A percentile compares a stretch with the other conserved stretches of the same genome.
These are phyloP conservation scores for Ctenopoma kingsleyae DNA, from an alignment of 2,797 vertebrate species.

Conservation along the genomic window DNA sequence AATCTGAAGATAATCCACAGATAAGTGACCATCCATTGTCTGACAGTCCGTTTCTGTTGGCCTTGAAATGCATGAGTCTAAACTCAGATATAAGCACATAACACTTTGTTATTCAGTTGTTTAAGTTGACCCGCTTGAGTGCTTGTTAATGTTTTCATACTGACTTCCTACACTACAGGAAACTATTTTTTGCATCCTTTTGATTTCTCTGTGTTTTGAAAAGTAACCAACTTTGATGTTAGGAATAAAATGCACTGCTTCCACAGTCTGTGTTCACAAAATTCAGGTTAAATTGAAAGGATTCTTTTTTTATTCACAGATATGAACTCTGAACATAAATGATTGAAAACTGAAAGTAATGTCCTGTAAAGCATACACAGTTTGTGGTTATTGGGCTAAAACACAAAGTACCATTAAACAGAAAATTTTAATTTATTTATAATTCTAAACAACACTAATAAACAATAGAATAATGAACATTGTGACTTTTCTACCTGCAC, in stretches of 20 bases:
- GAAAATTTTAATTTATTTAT: neutral
- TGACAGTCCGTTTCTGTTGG: constrained; percentile 15
- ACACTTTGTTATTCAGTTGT: neutral
- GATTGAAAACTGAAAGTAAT: too few relatives aligned
- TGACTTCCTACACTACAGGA: neutral
- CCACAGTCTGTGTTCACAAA: too few relatives aligned
- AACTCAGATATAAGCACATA: neutral
- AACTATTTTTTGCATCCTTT: neutral
- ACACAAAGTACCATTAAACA: neutral
- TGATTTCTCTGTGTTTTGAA: neutral
- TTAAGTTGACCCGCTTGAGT: neutral
- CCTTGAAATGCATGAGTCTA: neutral
- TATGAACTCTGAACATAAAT: too few relatives aligned
- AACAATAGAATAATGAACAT: neutral
- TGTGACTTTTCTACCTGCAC: neutral
- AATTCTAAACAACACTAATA: neutral
- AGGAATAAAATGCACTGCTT: too few relatives aligned
- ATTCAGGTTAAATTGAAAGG: too few relatives aligned
- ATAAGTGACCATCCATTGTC: constrained; percentile 48
- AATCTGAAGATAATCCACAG: constrained; percentile 48
- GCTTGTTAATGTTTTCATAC: neutral
- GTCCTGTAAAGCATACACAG: neutral
- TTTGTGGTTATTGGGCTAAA: neutral
- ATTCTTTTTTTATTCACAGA: too few relatives aligned
- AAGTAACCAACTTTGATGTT: too few relatives aligned